Conservation (phyloP, 64 coral and sea anemone genomes). For the Dendronephthya gigantea region DNA sequence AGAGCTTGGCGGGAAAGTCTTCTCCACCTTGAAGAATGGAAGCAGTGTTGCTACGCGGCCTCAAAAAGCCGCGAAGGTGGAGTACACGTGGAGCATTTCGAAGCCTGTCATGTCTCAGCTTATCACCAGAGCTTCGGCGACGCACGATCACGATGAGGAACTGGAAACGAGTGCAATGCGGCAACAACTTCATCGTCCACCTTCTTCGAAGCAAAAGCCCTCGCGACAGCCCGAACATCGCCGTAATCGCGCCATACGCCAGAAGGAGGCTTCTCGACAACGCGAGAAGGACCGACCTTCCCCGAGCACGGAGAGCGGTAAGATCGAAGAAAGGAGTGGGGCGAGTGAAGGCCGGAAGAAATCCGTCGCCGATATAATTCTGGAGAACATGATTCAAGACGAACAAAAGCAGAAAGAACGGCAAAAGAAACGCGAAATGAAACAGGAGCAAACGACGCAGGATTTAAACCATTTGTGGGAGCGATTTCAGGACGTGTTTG, state of each 20-base stretch:
- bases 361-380: background rate
- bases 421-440: background rate
- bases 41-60: background rate
- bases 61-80: background rate
- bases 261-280: background rate
- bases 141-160: too few relatives aligned
- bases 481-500: constrained; percentile 26
- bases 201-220: background rate
- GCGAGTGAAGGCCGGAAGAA: background rate
- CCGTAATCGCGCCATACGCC: background rate
- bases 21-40: background rate
- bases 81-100: background rate
- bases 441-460: background rate
- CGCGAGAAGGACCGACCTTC: background rate
- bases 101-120: constrained; percentile 1
- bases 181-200: too few relatives aligned
- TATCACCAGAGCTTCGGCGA: background rate
- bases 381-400: background rate
- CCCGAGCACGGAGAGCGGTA: background rate
- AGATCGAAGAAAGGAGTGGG: background rate
- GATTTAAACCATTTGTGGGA: constrained; percentile 40
- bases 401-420: background rate
- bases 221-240: background rate
- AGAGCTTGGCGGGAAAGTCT: background rate
- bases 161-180: too few relatives aligned